Base-by-base conservation (phyloP, 2,888 invertebrate species). In the Timema podura region DNA sequence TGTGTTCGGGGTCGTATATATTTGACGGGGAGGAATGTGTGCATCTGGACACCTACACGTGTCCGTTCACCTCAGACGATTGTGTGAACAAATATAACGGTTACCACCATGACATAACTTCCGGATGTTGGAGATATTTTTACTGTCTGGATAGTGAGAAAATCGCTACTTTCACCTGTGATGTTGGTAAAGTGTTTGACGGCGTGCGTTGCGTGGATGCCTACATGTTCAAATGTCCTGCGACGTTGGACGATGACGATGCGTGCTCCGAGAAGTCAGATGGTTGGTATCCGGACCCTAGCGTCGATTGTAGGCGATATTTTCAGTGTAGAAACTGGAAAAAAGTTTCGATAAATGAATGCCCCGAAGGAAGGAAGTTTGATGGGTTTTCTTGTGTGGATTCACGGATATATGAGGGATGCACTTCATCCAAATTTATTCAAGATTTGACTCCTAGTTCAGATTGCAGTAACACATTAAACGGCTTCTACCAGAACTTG, bases 131-230 rank as follows among this genome's bases (percentile, higher is more conserved):
- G 74, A 85, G 85, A 75, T 87, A 87, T 77, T 85, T 85, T 76
- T 88, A 84, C 79, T 88, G 87, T 78, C 82, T 85, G 73, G 83
- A 84, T 49, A 84, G 83, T 0, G 85, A 86, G 75, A 82, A 85
- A 16, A 79, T 86, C 15, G 83, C 84, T 2, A 85, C 86, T 0
- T 77, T 87, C 5, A 84, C 85, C 0, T 87, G 87, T 72, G 82
- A 84, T 13, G 85, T 84, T 11, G 85, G 83, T 46, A 85, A 86
- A 76, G 82, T 85, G 67, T 88, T 86, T 78, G 85, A 88, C 80
- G 87, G 87, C 0, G 83, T 83, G 67, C 82, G 85, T 44, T 87
- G 87, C 77, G 85, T 86, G 13, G 81, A 81, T 46, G 78, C 81
- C 0, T 74, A 79, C 5, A 80, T 78, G 68, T 81, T 82, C 77